Base-by-base conservation (phyloP, 2,888 invertebrate species). In the Trisateles emortualis region DNA sequence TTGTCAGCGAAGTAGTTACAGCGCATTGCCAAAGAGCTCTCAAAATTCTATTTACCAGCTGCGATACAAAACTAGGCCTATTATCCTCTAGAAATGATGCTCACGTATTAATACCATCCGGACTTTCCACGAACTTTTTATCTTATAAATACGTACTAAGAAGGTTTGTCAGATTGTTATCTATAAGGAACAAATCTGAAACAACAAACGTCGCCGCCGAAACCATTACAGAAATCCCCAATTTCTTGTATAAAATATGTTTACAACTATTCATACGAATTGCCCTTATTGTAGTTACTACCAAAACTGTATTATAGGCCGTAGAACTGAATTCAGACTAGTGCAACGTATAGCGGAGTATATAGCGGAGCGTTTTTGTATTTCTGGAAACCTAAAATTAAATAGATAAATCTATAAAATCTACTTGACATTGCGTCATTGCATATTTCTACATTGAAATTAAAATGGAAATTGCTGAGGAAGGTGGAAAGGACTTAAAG, bases 221-320 rank as follows among this genome's bases (percentile, higher is more conserved):
- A 38, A 45, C 40, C 35, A 33, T 51, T 39, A 51, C 38, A 32
- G 24, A 38, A 35, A 52, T 46, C 41, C 22, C 45, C 22, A 46
- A 46, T 52, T 46, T 22, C 40, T 41, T 35, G 40, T 29, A 45
- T 30, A 46, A 46, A 52, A 46, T 46, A 52, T 41, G 41, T 46
- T 41, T 36, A 46, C 40, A 52, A 46, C 44, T 44, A 43, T 17
- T 45, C 29, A 35, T 41, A 52, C 45, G 29, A 46, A 41, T 46
- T 35, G 41, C 6, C 41, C 39, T 29, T 52, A 52, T 46, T 52
- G 41, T 52, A 16, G 36, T 26, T 19, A 13, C 19, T 40, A 45
- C 14, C 44, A 9, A 45, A 50, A 42, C 36, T 50, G 32, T 33
- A 19, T 38, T 30, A 43, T 16, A 41, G 29, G 17, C n/a, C 3